Conservation (phyloP, 2,113 vertebrate genomes). For the Agelaius phoeniceus region DNA sequence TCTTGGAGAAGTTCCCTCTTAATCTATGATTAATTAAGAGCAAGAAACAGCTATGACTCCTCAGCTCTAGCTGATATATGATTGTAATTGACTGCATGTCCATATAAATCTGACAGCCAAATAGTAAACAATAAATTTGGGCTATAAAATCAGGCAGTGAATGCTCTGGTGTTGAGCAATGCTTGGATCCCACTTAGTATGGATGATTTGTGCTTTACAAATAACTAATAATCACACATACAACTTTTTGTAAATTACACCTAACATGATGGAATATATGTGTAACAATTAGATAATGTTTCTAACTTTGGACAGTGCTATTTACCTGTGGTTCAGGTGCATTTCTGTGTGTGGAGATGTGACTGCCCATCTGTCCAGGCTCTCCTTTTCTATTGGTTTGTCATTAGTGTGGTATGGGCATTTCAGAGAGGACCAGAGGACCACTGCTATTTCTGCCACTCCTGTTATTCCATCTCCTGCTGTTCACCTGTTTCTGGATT, state of each 20-base stretch:
- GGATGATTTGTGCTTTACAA: neutral
- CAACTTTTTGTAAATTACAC: neutral
- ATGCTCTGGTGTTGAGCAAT: neutral
- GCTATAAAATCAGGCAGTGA: neutral
- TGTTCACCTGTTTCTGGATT: neutral
- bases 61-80: neutral
- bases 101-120: neutral
- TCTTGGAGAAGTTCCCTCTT: neutral
- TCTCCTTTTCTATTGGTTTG: neutral
- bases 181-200: neutral
- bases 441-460: neutral
- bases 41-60: neutral
- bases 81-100: neutral
- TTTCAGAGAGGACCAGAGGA: neutral
- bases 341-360: neutral
- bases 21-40: neutral
- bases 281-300: neutral
- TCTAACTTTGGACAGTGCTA: neutral
- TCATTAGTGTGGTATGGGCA: too few relatives aligned
- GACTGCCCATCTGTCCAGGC: neutral
- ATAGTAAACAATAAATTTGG: neutral
- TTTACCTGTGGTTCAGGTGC: neutral
- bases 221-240: neutral
- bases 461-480: neutral
- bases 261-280: fast-evolving